phyloP scores from a whole-genome alignment of 1,140 invertebrate species.

The Brachionus koreanus region DNA sequence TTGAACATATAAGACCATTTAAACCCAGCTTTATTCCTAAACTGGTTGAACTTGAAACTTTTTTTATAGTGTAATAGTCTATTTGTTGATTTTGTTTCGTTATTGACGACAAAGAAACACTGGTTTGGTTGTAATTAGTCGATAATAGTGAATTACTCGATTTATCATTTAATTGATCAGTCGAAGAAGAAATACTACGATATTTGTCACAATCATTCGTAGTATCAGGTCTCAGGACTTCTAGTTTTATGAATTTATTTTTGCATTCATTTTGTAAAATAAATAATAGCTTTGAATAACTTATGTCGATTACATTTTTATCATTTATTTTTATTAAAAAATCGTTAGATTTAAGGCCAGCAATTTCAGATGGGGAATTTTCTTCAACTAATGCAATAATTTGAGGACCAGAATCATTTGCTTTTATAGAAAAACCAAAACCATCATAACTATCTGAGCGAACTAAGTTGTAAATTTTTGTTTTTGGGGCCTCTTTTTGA shows the following conservation, averaged over 20 bases:
- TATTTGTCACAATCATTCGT: too few species aligned
- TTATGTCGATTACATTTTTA: neutral
- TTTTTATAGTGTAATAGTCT: neutral
- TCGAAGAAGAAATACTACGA: too few species aligned
- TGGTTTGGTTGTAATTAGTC: too few species aligned
- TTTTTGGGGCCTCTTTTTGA: neutral
- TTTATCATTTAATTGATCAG: too few species aligned
- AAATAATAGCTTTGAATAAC: neutral
- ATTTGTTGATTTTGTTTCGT: too few species aligned
- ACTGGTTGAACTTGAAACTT: neutral
- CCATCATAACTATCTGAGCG: neutral
- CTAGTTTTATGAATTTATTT: neutral
- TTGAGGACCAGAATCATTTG: neutral
- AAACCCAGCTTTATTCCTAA: neutral
- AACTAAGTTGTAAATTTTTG: neutral
- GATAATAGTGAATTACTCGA: too few species aligned
- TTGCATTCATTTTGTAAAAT: neutral
- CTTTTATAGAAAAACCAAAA: neutral
- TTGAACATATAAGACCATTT: neutral
- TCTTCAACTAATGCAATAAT: neutral
- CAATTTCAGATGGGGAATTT: neutral
- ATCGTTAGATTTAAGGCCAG: neutral
- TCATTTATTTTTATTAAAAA: slow-evolving; percentile 1
- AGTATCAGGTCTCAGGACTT: neutral
- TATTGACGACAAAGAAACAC: too few species aligned